Base-by-base conservation (phyloP, 2,113 vertebrate genomes). In the Mola mola region DNA sequence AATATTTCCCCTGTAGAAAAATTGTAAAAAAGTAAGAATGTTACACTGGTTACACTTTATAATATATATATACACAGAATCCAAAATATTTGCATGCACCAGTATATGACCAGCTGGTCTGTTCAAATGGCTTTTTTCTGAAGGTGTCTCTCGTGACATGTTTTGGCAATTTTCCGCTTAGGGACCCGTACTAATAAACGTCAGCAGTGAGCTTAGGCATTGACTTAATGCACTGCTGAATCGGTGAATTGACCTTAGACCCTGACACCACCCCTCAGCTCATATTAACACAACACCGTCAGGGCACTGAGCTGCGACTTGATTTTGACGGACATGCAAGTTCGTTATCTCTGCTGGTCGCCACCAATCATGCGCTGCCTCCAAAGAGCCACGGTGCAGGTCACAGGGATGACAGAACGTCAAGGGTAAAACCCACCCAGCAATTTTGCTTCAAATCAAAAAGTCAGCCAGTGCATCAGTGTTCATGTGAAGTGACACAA, bases 171-270 rank as follows among this genome's bases (percentile, higher is more conserved):
- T 85, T 87, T 78, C 20, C 63, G 70, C 79, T 76, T 73, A 63
- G 55, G 79, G 82, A 66, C 55, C 70, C 74, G 73, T 81, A 86
- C 81, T 87, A 90, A 90, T 88, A 89, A 86, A 86, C 87, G 90
- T 88, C 88, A 88, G 65, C 28, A 15, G 63, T 55, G 72, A 85
- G 79, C 63, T 78, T 66, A 75, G 78, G 73, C 62, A 41, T 71
- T 73, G 79, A 87, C 84, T 88, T 85, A 84, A 88, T 88, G 84
- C 81, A 81, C 72, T 79, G 71, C 76, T 74, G 85, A 75, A 83
- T 71, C 28, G 24, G 73, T 84, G 67, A 82, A 72, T 80, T 88
- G 81, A 88, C 90, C 87, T 76, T 37, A 42, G 76, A 81, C 84
- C 66, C 73, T 78, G 76, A 90, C 88, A 83, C 84, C 72, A 67